Evolutionary conservation across 2,797 vertebrate species (phyloP), one percentile per base, ranked within the genome.

Genomic region (Liasis olivaceus): DNA sequence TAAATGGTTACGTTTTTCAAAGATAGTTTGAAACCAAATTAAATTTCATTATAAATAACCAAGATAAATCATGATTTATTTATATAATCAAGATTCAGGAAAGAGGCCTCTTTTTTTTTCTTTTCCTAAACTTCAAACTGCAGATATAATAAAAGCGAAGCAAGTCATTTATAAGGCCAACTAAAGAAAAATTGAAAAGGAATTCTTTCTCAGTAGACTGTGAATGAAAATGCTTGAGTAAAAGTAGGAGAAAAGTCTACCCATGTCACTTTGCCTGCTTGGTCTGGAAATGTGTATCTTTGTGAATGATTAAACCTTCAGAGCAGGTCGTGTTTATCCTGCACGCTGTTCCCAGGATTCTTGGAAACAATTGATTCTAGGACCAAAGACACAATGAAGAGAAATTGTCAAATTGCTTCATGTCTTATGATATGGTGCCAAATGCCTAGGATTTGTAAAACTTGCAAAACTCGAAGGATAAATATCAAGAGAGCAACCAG

Each of bases 371-470:
- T 66, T 66, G 28, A 66, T 54, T 54, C 51, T 54, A 54, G 51
- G 64, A 62, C 22, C 22, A 62, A 24, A 62, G 60, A 66, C 64
- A 66, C 12, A 66, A n/a, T 13, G 28, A 66, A n/a, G n/a, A 66
- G 12, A 66, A 66, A n/a, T 8, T 97, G 94, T 95, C 94, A 97
- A 97, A 97, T 96, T 96, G 96, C 97, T 97, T 97, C 97, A 97
- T 96, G 97, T 95, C 94, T 96, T 95, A 92, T 92, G 94, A 95
- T 93, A 97, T 95, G 69, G 93, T 94, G 0, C 0, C 94, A 96
- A 95, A 95, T n/a, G 5, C 94, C 94, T 97, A 94, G 95, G 93
- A 97, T 95, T 95, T 96, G 95, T 94, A 97, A 97, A 96, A 96
- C 92, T 96, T 94, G 94, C 2, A 36, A 36, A 93, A 94, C 96